A percentile compares a stretch with the other conserved stretches of the same genome.
phyloP scores from a whole-genome alignment of 2,888 invertebrate genomes.

The Caenorhabditis zanzibari region DNA sequence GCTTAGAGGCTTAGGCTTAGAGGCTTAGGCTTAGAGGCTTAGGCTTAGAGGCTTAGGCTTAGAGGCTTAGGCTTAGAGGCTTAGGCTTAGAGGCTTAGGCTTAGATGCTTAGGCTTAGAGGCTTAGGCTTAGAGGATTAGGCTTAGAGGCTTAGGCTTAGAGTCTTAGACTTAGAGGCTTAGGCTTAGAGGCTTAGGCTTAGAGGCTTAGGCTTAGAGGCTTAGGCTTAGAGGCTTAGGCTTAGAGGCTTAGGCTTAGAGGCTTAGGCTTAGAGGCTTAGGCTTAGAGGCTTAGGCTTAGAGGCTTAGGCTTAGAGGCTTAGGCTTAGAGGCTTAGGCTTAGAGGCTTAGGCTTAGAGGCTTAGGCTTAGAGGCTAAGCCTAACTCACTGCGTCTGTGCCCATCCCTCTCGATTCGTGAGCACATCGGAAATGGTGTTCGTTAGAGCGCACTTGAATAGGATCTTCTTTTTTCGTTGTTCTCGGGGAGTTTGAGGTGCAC shows the following conservation, averaged over 20 bases:
- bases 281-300: conserved; percentile 76
- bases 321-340: conserved; percentile 74
- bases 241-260: conserved; percentile 74
- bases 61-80: conserved; percentile 14
- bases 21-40: background rate
- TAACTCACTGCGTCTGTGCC: conserved; percentile 74
- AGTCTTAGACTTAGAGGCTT: conserved; percentile 84
- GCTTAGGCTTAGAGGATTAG: background rate
- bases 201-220: conserved; percentile 72
- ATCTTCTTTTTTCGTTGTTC: conserved; percentile 64
- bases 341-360: conserved; percentile 14
- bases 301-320: background rate
- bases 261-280: background rate
- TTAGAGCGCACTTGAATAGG: conserved; percentile 77
- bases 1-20: conserved; percentile 76
- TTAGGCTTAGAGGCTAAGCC: background rate
- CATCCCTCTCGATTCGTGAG: conserved; percentile 78
- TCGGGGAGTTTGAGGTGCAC: conserved; percentile 11
- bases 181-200: background rate
- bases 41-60: conserved; percentile 74
- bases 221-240: background rate
- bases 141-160: background rate
- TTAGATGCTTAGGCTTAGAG: too few relatives aligned
- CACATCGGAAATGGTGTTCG: conserved; percentile 80
- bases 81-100: background rate